Evolutionary conservation across 1,140 invertebrate genomes (phyloP), one percentile per base, ranked within the genome.

Genomic region (Thaumatotibia leucotreta): DNA sequence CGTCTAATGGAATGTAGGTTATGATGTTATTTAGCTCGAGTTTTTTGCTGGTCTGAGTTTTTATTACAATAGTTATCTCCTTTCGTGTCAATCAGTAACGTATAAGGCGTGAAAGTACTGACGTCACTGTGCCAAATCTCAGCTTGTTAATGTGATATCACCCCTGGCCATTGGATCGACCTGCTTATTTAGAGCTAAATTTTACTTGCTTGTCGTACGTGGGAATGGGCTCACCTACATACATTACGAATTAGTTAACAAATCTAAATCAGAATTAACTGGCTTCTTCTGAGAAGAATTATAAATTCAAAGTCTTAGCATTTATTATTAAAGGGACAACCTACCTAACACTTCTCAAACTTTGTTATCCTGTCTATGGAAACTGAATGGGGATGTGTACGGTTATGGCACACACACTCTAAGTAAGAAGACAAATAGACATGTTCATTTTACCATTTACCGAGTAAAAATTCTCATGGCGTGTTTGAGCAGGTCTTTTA

Each of bases 361-460:
- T 68, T 68, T 72, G 71, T 72, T 77, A 69, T 74, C 72, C 69
- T 63, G 61, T 72, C 71, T 74, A 79, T 78, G 79, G 74, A 80
- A 78, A 69, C 80, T 71, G 69, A 76, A 67, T 76, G 72, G 65
- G 62, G 67, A 67, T 70, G 65, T 75, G 73, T 79, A 82, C 77
- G 78, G 74, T 74, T 79, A 79, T 86, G 68, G 80, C 84, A 88
- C 84, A 81, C 81, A 88, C 84, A 83, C 88, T 80, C 88, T 90
- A 90, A 89, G 84, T 81, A 86, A 86, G 80, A 86, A 86, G 77
- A 74, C 86, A 90, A 89, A 90, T 84, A 90, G 77, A 79, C 82
- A 82, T 88, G 81, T 88, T 84, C 88, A 89, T 85, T 90, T 86
- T 86, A 88, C 84, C 88, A 88, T 88, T 88, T 87, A 90, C 84